Conservation (phyloP, 2,888 invertebrate species). For the Cephus rjabovi region DNA sequence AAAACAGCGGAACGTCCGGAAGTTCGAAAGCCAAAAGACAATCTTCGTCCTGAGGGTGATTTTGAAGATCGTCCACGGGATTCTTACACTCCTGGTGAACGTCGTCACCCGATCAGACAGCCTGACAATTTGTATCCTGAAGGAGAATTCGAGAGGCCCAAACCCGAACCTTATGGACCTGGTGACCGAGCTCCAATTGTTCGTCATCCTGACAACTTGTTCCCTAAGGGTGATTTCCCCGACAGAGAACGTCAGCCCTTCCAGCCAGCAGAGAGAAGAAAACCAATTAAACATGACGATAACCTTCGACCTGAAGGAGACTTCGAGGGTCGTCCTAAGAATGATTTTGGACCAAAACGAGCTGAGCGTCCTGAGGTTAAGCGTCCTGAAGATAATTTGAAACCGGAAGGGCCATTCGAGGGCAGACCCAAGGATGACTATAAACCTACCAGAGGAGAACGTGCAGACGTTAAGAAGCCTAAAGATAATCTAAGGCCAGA, state of each 20-base stretch:
- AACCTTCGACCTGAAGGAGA: conserved; percentile 69
- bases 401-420: conserved; percentile 67
- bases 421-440: conserved; percentile 66
- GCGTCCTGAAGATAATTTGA: conserved; percentile 66
- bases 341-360: conserved; percentile 62
- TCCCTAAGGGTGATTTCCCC: conserved; percentile 68
- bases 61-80: conserved; percentile 67
- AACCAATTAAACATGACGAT: conserved; percentile 56
- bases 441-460: conserved; percentile 61
- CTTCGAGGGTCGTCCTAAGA: conserved; percentile 66
- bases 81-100: conserved; percentile 61
- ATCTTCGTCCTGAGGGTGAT: conserved; percentile 68
- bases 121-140: conserved; percentile 69
- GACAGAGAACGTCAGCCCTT: conserved; percentile 32
- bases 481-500: conserved; percentile 68
- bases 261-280: conserved; percentile 65
- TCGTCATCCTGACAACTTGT: conserved; percentile 62
- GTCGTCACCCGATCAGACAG: conserved; percentile 48
- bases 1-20: conserved; percentile 64
- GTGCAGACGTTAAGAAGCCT: conserved; percentile 60
- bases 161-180: conserved; percentile 38
- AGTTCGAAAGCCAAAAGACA: conserved; percentile 60
- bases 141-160: conserved; percentile 67
- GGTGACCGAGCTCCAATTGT: conserved; percentile 64
- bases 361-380: conserved; percentile 58